Base-by-base conservation (phyloP, 2,797 vertebrate species). In the Artibeus jamaicensis region DNA sequence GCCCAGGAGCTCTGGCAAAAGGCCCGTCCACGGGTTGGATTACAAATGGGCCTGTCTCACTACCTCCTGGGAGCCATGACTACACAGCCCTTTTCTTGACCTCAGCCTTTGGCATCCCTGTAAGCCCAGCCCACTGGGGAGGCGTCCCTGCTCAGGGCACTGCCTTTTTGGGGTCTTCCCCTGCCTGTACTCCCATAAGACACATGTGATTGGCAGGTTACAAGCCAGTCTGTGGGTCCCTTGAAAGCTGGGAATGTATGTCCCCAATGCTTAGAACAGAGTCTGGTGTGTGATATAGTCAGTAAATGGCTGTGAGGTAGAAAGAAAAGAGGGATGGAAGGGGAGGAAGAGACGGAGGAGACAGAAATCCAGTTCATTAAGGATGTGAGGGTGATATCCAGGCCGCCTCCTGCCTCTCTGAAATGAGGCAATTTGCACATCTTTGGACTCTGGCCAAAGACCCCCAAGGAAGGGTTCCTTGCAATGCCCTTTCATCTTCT, bases 401-500 rank as follows among this genome's bases (percentile, higher is more conserved):
- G n/a, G 50, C 29, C 4, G 5, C n/a, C 53, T 39, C n/a, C 6
- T 16, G 29, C 50, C 34, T 1, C 18, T 92, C 57, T 16, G 2
- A 34, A 57, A 76, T 0, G 2, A n/a, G 76, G 10, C 29, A 0
- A 0, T 22, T 37, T 88, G 81, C 1, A 0, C 32, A 32, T 39
- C 32, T 37, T 26, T 88, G 37, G 24, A 79, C 62, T 10, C 59
- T 14, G 3, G 71, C 42, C 88, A 42, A n/a, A 88, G 65, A 24
- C 46, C 11, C 12, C 37, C 39, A 87, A 32, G 12, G 0, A 0
- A 37, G n/a, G 18, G 78, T 26, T 37, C 18, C 55, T 67, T 65
- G 78, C 93, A 95, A 83, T 0, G 1, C 10, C 67, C 68, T 50
- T 46, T 86, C 29, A 24, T 81, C 71, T 97, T 93, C 87, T 57